Percentiles rank a stretch among this genome's conserved stretches.
phyloP scores from a whole-genome alignment of 2,888 invertebrate genomes.

The Autographa gamma region DNA sequence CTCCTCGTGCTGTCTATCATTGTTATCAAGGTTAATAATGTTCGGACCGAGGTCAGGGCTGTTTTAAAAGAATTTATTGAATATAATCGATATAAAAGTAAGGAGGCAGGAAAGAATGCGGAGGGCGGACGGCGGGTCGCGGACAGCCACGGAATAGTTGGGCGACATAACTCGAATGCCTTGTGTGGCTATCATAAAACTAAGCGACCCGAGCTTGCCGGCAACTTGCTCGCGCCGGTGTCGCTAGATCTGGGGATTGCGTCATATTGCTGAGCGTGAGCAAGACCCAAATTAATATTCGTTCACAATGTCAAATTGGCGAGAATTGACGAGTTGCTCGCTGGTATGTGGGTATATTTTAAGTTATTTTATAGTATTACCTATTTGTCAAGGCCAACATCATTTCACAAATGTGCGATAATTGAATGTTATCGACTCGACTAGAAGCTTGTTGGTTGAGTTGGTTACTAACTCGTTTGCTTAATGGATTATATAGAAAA shows the following conservation, averaged over 20 bases:
- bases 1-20: constrained; percentile 60
- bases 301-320: constrained; percentile 57
- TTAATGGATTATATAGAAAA: constrained; percentile 6
- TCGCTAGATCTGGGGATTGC: constrained; percentile 68
- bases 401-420: constrained; percentile 38
- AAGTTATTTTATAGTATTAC: constrained; percentile 49
- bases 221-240: constrained; percentile 59
- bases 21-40: constrained; percentile 67
- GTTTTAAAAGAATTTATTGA: constrained; percentile 32
- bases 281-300: constrained; percentile 65
- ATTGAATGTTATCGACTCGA: constrained; percentile 42
- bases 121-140: constrained; percentile 23
- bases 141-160: constrained; percentile 18
- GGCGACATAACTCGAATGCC: constrained; percentile 43
- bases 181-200: constrained; percentile 47
- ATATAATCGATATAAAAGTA: constrained; percentile 12
- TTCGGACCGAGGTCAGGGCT: constrained; percentile 34
- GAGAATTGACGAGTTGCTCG: constrained; percentile 44
- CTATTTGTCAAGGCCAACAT: constrained; percentile 48
- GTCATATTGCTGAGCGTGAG: constrained; percentile 65
- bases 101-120: constrained; percentile 40
- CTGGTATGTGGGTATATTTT: constrained; percentile 33
- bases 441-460: constrained; percentile 10
- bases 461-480: background rate
- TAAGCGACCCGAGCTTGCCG: constrained; percentile 51